Conservation (phyloP, 2,797 vertebrate genomes). For the Lepus townsendii region DNA sequence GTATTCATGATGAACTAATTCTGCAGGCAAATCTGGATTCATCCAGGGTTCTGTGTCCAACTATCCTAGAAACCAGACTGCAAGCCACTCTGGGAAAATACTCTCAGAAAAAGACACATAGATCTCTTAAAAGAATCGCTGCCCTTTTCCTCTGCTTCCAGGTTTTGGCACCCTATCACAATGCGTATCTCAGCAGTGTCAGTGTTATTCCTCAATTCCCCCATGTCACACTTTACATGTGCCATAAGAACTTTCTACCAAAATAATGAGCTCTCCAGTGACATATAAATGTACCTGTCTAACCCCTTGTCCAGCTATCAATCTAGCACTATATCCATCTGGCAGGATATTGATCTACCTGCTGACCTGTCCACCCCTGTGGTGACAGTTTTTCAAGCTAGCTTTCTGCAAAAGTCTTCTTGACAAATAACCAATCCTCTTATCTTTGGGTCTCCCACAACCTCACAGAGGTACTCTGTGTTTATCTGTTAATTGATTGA, state of each 20-base stretch:
- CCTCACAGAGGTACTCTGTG: slow-evolving; percentile 17
- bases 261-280: slow-evolving; percentile 74
- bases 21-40: slow-evolving; percentile 30
- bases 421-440: slow-evolving; percentile 69
- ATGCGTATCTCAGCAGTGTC: background rate
- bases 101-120: background rate
- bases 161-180: background rate
- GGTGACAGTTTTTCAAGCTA: slow-evolving; percentile 71
- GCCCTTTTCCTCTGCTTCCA: background rate
- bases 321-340: slow-evolving; percentile 68
- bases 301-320: slow-evolving; percentile 74
- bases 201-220: slow-evolving; percentile 22
- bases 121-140: background rate
- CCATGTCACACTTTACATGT: slow-evolving; percentile 61
- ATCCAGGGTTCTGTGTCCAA: background rate
- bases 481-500: background rate
- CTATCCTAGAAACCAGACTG: slow-evolving; percentile 46
- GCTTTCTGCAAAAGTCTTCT: slow-evolving; percentile 70
- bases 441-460: slow-evolving; percentile 35
- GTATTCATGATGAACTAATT: slow-evolving; percentile 43
- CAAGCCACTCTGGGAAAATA: background rate
- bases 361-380: slow-evolving; percentile 73
- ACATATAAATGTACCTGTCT: slow-evolving; percentile 75
- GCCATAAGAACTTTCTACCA: slow-evolving; percentile 61
- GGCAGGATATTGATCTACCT: slow-evolving; percentile 78